Percentiles rank a stretch among this genome's conserved stretches.
These are phyloP conservation scores for Anhinga rufa DNA, from an alignment of 2,113 vertebrate species.

Conservation along the genomic window DNA sequence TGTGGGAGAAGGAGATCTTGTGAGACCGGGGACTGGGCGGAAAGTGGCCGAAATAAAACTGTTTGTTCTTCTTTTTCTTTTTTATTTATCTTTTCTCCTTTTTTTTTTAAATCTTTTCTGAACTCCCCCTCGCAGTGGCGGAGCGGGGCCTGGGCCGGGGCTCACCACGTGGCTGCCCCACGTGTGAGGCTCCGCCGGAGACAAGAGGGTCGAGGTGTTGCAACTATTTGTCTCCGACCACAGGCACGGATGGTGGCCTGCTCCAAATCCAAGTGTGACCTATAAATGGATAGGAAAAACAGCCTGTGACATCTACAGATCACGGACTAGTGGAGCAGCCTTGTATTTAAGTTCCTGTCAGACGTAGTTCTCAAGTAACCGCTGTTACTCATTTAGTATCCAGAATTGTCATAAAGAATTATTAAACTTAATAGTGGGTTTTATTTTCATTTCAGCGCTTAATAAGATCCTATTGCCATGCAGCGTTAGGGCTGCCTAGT, in stretches of 20 bases:
- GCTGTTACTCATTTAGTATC: neutral
- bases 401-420: neutral
- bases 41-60: neutral
- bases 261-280: slow-evolving; percentile 24
- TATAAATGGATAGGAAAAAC: slow-evolving; percentile 62
- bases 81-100: too few relatives aligned
- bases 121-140: neutral
- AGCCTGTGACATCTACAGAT: neutral
- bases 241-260: neutral
- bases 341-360: slow-evolving; percentile 4
- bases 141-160: neutral
- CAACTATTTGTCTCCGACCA: neutral
- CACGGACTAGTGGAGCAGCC: neutral
- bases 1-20: fast-evolving
- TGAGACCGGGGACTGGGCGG: neutral
- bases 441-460: neutral
- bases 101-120: too few relatives aligned
- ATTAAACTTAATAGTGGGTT: neutral
- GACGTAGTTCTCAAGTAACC: neutral
- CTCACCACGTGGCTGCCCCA: slow-evolving; percentile 54
- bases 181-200: slow-evolving; percentile 28
- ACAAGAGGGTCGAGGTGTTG: neutral
- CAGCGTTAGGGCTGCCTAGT: neutral
- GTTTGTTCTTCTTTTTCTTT: fast-evolving
- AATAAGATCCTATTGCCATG: neutral